Conservation (phyloP, 1,140 invertebrate species). For the Plectus sambesii region DNA sequence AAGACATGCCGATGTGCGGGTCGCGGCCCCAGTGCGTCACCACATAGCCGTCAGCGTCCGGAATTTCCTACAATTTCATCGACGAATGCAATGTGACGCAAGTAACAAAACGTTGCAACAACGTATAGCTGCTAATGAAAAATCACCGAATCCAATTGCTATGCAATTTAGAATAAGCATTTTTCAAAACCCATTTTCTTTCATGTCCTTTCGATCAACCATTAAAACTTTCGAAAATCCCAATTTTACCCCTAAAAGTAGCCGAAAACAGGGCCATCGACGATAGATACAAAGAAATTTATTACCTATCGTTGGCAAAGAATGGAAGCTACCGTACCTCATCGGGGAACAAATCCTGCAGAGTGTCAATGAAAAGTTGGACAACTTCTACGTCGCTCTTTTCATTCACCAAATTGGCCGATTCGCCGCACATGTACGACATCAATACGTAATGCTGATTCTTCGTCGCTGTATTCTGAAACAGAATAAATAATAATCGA, state of each 20-base stretch:
- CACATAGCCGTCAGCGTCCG: constrained; percentile 45
- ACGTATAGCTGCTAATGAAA: neutral
- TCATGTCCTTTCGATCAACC: no score
- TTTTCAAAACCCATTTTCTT: no score
- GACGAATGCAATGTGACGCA: neutral
- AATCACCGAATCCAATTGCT: no score
- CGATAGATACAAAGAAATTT: no score
- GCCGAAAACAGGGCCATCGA: constrained; percentile 1
- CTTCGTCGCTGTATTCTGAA: constrained; percentile 17
- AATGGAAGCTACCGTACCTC: no score
- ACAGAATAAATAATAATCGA: constrained; percentile 12
- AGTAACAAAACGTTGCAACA: neutral
- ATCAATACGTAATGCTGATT: constrained; percentile 39
- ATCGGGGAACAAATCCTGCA: constrained; percentile 38
- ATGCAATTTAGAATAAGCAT: no score
- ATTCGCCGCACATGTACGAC: constrained; percentile 47
- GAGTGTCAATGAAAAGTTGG: constrained; percentile 38
- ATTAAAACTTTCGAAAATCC: neutral
- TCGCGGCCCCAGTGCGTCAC: constrained; percentile 50
- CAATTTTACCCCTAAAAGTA: constrained; percentile 2
- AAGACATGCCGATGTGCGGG: no score
- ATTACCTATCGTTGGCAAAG: no score
- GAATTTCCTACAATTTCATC: constrained; percentile 35
- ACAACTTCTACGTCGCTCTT: constrained; percentile 46
- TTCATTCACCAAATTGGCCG: constrained; percentile 37